phyloP scores from a whole-genome alignment of 2,797 vertebrate genomes.

The Myotis pilosus region DNA sequence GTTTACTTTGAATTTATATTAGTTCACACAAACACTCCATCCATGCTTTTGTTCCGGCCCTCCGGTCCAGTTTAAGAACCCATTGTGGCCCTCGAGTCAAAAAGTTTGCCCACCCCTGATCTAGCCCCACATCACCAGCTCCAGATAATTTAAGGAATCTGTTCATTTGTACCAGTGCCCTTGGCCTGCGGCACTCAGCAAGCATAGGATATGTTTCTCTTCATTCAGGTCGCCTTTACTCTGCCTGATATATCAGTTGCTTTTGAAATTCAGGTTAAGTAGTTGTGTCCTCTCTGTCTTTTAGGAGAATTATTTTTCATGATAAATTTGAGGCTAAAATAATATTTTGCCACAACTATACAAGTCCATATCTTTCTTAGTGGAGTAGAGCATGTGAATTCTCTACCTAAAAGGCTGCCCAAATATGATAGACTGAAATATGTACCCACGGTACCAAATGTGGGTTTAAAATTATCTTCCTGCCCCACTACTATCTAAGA shows the following conservation, averaged over 20 bases:
- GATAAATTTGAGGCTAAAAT: conserved; percentile 37
- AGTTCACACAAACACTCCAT: too few relatives aligned
- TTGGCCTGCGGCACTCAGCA: neutral
- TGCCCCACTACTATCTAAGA: neutral
- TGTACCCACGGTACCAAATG: neutral
- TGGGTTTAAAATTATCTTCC: conserved; percentile 26
- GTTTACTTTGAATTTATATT: too few relatives aligned
- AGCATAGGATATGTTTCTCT: neutral
- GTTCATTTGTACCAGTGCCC: neutral
- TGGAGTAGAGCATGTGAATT: neutral
- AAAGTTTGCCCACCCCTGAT: too few relatives aligned
- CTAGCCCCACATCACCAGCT: neutral
- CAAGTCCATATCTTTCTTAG: neutral
- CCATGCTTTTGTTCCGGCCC: too few relatives aligned
- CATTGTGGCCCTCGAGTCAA: too few relatives aligned
- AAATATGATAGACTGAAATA: neutral
- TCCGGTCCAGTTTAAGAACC: too few relatives aligned
- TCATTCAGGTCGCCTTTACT: neutral
- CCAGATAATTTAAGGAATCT: conserved; percentile 21
- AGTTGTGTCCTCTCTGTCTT: conserved; percentile 31
- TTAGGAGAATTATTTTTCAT: conserved; percentile 41
- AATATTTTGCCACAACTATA: neutral
- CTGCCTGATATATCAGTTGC: neutral
- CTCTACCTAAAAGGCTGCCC: conserved; percentile 10
- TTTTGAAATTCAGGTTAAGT: neutral